A percentile compares a stretch with the other conserved stretches of the same genome.
These are phyloP conservation scores for Trachelipus rathkii DNA, from an alignment of 1,140 invertebrate genomes.

Conservation along the genomic window DNA sequence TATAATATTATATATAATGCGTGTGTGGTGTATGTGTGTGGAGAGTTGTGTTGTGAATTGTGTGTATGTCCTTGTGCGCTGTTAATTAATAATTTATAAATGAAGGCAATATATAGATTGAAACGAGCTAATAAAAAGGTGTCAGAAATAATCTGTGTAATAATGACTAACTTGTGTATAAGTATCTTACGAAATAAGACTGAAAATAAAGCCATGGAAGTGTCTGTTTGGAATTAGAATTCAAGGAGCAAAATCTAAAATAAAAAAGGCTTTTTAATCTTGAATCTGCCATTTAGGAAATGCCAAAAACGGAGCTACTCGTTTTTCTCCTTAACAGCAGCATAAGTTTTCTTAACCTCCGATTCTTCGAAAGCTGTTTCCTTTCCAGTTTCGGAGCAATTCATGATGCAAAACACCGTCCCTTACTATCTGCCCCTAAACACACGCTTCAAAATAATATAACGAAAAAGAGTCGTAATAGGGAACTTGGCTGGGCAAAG, in stretches of 20 bases:
- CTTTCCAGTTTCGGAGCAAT: background rate
- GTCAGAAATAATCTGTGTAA: no score
- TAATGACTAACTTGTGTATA: no score
- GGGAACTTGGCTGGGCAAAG: background rate
- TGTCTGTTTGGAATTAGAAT: no score
- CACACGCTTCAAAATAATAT: background rate
- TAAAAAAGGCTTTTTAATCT: slow-evolving; percentile 4
- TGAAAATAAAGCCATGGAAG: no score
- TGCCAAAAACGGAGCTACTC: background rate
- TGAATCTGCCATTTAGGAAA: background rate
- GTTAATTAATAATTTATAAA: no score
- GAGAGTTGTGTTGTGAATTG: no score
- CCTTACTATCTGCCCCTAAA: slow-evolving; percentile 2
- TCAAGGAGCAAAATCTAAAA: background rate
- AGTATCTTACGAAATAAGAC: no score
- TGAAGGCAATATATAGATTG: no score
- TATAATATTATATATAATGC: no score
- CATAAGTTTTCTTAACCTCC: background rate
- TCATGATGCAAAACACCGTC: slow-evolving; percentile 3
- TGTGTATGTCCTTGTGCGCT: no score
- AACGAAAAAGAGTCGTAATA: background rate
- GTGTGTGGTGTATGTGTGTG: no score
- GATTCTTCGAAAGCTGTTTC: background rate
- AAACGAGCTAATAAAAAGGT: no score
- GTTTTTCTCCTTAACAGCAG: slow-evolving; percentile 3